phyloP scores from a whole-genome alignment of 64 coral and sea anemone species.

The Hydrozoanthus tunicans region DNA sequence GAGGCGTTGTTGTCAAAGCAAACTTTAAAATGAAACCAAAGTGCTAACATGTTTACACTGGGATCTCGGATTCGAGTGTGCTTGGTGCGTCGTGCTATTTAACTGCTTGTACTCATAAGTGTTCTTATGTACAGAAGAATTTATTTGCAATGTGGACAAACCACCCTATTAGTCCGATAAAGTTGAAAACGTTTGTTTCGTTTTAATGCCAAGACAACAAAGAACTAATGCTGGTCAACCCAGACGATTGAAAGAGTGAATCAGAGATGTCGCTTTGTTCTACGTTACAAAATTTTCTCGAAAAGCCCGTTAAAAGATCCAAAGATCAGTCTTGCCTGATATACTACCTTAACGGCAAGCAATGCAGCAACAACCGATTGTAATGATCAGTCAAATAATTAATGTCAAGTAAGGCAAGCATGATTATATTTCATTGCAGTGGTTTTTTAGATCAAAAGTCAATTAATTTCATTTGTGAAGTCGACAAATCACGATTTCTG shows the following conservation, averaged over 20 bases:
- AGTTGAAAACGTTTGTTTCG: background rate
- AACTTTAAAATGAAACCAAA: background rate
- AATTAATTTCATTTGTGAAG: constrained; percentile 41
- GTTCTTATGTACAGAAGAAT: background rate
- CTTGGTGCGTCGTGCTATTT: background rate
- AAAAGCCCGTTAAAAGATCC: background rate
- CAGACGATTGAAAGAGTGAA: background rate
- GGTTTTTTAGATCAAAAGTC: background rate
- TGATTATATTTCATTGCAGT: background rate
- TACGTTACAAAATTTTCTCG: background rate
- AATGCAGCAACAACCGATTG: too few species aligned
- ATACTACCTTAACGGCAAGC: background rate
- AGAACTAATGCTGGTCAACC: background rate
- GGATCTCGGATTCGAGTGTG: background rate
- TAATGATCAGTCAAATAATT: background rate
- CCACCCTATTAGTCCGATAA: background rate
- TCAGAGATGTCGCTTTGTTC: background rate
- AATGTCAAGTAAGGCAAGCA: background rate
- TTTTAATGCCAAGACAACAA: background rate
- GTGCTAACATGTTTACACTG: background rate
- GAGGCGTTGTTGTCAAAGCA: background rate
- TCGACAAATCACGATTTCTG: constrained; percentile 15
- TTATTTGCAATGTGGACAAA: background rate
- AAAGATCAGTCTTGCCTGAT: too few species aligned
- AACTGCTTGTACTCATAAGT: background rate